Evolutionary conservation across 1,140 invertebrate species (phyloP).

Genomic region (Musca domestica): DNA sequence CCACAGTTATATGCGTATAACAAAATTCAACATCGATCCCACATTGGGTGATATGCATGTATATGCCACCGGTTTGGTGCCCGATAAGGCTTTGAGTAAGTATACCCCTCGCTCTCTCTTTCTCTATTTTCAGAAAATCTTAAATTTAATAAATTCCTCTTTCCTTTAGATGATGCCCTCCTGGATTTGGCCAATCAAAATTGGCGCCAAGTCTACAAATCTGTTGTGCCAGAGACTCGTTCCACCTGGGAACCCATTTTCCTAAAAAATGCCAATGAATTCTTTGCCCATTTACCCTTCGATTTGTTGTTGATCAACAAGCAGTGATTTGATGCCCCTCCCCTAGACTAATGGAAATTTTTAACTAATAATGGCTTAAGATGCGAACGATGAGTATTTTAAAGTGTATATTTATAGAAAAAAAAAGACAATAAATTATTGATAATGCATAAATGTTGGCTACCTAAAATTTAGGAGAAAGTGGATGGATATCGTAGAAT

Average conservation of each 20-base stretch:
- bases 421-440: too few species aligned
- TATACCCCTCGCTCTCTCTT: background rate
- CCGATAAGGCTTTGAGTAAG: conserved; percentile 46
- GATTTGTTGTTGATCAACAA: conserved; percentile 20
- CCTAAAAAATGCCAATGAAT: conserved; percentile 42
- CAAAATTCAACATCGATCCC: conserved; percentile 42
- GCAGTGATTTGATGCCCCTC: background rate
- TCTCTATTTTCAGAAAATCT: background rate
- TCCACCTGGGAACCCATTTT: conserved; percentile 42
- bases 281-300: conserved; percentile 46
- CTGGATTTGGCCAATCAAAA: conserved; percentile 49
- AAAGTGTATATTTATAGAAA: too few species aligned
- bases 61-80: conserved; percentile 44
- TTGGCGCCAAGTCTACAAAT: conserved; percentile 42
- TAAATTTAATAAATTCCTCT: background rate
- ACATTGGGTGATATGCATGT: conserved; percentile 44
- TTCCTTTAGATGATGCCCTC: conserved; percentile 38
- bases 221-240: conserved; percentile 42
- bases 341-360: background rate
- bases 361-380: too few species aligned
- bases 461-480: too few species aligned
- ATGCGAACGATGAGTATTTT: too few species aligned
- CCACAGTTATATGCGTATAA: conserved; percentile 41
- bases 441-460: too few species aligned
- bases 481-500: too few species aligned